Conservation (phyloP, 2,797 vertebrate species). For the Tenualosa thibaudeaui region DNA sequence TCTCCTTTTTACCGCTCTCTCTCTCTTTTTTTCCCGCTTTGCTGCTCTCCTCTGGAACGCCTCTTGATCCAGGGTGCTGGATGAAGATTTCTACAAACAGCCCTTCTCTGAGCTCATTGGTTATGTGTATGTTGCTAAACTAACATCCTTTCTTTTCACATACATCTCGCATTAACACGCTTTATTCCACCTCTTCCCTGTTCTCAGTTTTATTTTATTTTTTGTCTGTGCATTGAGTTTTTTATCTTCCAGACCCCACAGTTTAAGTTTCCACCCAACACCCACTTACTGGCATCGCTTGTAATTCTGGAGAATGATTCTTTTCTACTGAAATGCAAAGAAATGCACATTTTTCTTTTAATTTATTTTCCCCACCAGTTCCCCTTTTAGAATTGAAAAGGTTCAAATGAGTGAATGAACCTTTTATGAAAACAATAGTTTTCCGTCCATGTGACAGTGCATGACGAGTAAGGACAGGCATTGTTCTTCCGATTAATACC, state of each 20-base stretch:
- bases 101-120: slow-evolving; percentile 99
- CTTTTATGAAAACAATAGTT: slow-evolving; percentile 7
- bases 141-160: slow-evolving; percentile 72
- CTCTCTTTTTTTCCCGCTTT: slow-evolving; percentile 79
- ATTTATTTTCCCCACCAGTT: neutral
- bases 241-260: neutral
- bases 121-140: slow-evolving; percentile 99
- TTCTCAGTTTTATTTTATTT: neutral
- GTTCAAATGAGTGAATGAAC: slow-evolving; percentile 13
- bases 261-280: neutral
- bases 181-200: slow-evolving; percentile 24
- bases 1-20: slow-evolving; percentile 80
- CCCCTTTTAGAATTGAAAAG: neutral
- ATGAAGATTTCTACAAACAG: slow-evolving; percentile 99
- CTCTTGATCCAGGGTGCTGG: slow-evolving; percentile 94
- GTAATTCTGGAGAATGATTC: neutral
- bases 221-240: neutral
- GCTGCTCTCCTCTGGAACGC: slow-evolving; percentile 88
- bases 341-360: slow-evolving; percentile 11
- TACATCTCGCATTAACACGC: slow-evolving; percentile 51
- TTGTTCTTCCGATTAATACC: neutral
- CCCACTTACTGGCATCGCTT: slow-evolving; percentile 1
- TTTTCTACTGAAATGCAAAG: slow-evolving; percentile 15
- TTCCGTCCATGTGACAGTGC: neutral
- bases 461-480: neutral